Conservation (phyloP, 2,888 invertebrate species). For the Synanthedon vespiformis region DNA sequence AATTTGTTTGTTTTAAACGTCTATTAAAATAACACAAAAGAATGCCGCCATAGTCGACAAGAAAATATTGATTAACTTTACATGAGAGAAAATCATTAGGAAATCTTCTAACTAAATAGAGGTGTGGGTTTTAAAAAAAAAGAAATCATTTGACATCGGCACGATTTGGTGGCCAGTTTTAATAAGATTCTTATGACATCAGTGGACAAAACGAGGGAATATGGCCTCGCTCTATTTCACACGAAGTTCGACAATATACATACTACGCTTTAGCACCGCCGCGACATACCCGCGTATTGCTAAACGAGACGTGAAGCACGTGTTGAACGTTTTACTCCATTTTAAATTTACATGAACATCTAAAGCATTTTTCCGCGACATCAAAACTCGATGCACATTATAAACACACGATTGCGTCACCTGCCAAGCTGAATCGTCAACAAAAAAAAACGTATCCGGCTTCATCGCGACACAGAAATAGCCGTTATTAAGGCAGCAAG, state of each 20-base stretch:
- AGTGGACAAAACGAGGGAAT: slow-evolving; percentile 8
- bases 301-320: slow-evolving; percentile 11
- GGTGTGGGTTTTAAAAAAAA: too few species aligned
- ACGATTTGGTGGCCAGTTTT: neutral
- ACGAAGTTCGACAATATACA: slow-evolving; percentile 11
- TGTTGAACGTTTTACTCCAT: slow-evolving; percentile 5
- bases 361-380: neutral
- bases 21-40: too few species aligned
- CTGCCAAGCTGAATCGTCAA: slow-evolving; percentile 20
- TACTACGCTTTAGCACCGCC: slow-evolving; percentile 9
- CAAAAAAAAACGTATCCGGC: slow-evolving; percentile 55
- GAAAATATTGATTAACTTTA: too few species aligned
- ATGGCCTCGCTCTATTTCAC: slow-evolving; percentile 26
- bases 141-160: neutral
- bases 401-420: slow-evolving; percentile 49
- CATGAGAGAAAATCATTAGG: too few species aligned
- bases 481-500: slow-evolving; percentile 26
- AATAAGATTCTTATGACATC: slow-evolving; percentile 13
- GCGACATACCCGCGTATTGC: slow-evolving; percentile 6
- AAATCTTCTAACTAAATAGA: too few species aligned
- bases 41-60: too few species aligned
- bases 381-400: slow-evolving; percentile 9
- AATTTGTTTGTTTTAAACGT: too few species aligned
- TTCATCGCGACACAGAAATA: slow-evolving; percentile 25
- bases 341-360: slow-evolving; percentile 12